Evolutionary conservation across 1,140 invertebrate species (phyloP).

Genomic region (Pectinophora gossypiella): DNA sequence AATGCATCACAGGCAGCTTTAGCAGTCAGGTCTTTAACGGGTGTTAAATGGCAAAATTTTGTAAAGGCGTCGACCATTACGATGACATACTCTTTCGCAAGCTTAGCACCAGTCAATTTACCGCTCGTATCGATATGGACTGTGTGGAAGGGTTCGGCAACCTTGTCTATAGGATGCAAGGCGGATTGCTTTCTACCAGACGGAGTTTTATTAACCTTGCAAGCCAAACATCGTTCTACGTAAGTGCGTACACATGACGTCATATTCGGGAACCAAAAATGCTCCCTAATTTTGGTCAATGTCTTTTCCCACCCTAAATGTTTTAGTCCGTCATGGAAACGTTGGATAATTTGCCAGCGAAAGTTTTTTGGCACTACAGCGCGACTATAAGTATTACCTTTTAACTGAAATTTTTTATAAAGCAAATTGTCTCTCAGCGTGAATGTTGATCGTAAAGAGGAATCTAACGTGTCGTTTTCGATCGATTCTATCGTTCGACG

Average conservation of each 20-base stretch:
- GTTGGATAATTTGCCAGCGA: slow-evolving; percentile 30
- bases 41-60: slow-evolving; percentile 20
- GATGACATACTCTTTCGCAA: slow-evolving; percentile 14
- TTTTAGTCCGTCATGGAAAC: slow-evolving; percentile 22
- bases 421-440: background rate
- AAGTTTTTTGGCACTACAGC: slow-evolving; percentile 27
- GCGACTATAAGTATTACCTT: background rate
- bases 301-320: slow-evolving; percentile 7
- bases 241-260: background rate
- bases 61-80: slow-evolving; percentile 25
- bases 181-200: slow-evolving; percentile 4
- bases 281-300: background rate
- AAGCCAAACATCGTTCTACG: slow-evolving; percentile 19
- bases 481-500: background rate
- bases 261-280: background rate
- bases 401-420: background rate
- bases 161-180: background rate
- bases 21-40: slow-evolving; percentile 9
- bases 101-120: slow-evolving; percentile 13
- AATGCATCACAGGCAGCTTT: background rate
- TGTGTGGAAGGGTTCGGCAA: background rate
- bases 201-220: slow-evolving; percentile 21
- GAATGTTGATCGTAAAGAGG: background rate
- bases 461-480: background rate
- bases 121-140: slow-evolving; percentile 11